A percentile compares a stretch with the other conserved stretches of the same genome.
phyloP scores from a whole-genome alignment of 2,888 invertebrate genomes.

The Lepidochrysops patricia region DNA sequence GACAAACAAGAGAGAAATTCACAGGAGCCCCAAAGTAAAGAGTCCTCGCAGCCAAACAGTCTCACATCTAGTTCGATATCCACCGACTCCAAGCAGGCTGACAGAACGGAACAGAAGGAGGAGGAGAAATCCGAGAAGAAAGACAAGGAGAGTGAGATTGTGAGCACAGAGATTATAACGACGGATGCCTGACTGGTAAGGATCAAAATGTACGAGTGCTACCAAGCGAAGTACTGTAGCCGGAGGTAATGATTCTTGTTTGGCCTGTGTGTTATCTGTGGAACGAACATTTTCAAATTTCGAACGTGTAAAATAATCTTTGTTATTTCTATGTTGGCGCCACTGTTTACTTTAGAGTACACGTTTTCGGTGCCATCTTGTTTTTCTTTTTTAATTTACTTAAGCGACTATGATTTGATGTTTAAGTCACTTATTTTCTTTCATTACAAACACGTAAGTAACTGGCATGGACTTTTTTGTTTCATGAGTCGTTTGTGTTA shows the following conservation, averaged over 20 bases:
- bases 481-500: background rate
- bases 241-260: constrained; percentile 13
- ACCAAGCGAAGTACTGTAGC: constrained; percentile 15
- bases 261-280: background rate
- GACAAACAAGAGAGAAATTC: constrained; percentile 52
- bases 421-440: background rate
- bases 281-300: constrained; percentile 14
- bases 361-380: background rate
- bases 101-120: constrained; percentile 15
- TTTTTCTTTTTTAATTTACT: background rate
- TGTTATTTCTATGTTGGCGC: background rate
- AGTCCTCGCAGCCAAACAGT: constrained; percentile 59
- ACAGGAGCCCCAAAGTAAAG: constrained; percentile 57
- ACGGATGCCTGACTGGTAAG: constrained; percentile 58
- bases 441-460: background rate
- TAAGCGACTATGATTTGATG: background rate
- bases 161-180: constrained; percentile 28
- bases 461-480: background rate
- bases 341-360: background rate
- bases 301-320: constrained; percentile 5
- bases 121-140: constrained; percentile 26
- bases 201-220: constrained; percentile 37
- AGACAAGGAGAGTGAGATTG: constrained; percentile 31
- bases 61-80: constrained; percentile 61
- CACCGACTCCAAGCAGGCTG: constrained; percentile 52